Percentiles rank a stretch among this genome's conserved stretches.
These are phyloP conservation scores for Zoanthus sociatus DNA, from an alignment of 92 coral and sea anemone genomes.

Conservation along the genomic window DNA sequence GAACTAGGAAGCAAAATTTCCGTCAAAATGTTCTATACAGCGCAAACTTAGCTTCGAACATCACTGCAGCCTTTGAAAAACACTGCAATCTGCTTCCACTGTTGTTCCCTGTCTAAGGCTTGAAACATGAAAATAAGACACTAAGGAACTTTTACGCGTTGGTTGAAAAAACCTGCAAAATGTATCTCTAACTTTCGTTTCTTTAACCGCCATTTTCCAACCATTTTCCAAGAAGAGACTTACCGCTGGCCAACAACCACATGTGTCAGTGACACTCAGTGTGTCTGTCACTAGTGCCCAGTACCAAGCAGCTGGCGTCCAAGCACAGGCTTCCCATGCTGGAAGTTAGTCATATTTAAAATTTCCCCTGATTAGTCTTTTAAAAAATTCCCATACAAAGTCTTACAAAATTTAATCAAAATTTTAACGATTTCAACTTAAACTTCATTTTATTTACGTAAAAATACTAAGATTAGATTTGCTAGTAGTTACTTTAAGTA, in stretches of 20 bases:
- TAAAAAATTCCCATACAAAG: no score
- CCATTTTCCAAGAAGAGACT: not conserved
- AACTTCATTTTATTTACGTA: no score
- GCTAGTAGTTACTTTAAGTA: no score
- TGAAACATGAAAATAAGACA: not conserved
- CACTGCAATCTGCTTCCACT: not conserved
- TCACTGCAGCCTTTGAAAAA: not conserved
- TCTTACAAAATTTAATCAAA: no score
- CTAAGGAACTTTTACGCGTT: not conserved
- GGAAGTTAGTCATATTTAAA: no score
- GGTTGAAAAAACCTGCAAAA: not conserved
- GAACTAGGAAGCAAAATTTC: not conserved
- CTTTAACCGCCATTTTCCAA: constrained; percentile 23
- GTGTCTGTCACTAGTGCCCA: not conserved
- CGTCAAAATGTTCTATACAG: not conserved
- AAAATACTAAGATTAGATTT: no score
- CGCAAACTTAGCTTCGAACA: not conserved
- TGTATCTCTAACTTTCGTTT: constrained; percentile 24
- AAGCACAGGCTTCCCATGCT: no score
- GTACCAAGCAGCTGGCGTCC: not conserved
- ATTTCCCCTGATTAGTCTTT: no score
- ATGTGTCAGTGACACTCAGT: not conserved
- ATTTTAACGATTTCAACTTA: no score
- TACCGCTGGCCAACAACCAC: constrained; percentile 27
- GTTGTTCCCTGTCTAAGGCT: not conserved